phyloP scores from a whole-genome alignment of 2,888 invertebrate species.

The Nipponacmea schrenckii region DNA sequence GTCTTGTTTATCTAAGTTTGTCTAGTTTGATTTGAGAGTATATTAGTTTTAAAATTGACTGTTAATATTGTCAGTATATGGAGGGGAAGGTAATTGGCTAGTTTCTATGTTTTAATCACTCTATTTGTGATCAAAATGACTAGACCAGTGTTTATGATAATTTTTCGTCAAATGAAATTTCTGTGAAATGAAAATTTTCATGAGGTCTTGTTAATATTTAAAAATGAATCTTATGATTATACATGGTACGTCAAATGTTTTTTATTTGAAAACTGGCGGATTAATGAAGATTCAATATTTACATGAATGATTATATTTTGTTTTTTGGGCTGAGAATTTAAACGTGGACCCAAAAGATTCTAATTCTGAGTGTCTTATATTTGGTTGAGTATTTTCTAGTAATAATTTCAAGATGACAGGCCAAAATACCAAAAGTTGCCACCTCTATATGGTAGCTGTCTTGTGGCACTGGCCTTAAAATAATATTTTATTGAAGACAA shows the following conservation, averaged over 20 bases:
- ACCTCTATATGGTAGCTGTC: neutral
- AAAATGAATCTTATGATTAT: neutral
- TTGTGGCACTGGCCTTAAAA: conserved; percentile 7
- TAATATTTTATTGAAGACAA: neutral
- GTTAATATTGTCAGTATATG: too few relatives aligned
- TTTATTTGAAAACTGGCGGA: conserved; percentile 4
- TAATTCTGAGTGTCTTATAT: too few relatives aligned
- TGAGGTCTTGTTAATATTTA: neutral
- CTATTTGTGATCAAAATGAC: neutral
- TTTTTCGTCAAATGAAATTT: conserved; percentile 3
- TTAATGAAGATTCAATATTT: neutral
- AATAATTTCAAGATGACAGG: neutral
- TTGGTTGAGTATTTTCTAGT: too few relatives aligned
- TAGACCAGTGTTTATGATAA: neutral
- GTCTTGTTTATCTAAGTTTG: too few relatives aligned
- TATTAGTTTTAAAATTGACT: too few relatives aligned
- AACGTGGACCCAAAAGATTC: too few relatives aligned
- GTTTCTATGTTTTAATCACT: too few relatives aligned
- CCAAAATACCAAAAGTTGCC: conserved; percentile 2
- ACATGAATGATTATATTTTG: too few relatives aligned
- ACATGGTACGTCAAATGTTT: neutral
- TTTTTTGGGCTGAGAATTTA: too few relatives aligned
- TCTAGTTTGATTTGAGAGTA: too few relatives aligned
- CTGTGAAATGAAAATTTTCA: neutral
- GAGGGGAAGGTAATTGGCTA: too few relatives aligned